phyloP scores from a whole-genome alignment of 2,888 invertebrate genomes.

The Oxyteleia sp. region DNA sequence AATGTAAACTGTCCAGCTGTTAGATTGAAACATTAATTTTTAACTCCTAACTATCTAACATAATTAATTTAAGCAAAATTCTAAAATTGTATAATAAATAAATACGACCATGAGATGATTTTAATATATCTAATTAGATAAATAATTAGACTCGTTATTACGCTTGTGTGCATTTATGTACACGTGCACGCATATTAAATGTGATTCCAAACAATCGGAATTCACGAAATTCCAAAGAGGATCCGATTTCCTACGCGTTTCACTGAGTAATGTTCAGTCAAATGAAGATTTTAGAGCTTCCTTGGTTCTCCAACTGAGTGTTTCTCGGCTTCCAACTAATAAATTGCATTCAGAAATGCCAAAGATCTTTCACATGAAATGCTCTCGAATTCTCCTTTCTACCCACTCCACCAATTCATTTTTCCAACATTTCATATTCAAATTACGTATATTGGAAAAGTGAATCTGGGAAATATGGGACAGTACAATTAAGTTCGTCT shows the following conservation, averaged over 20 bases:
- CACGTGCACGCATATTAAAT: conserved; percentile 49
- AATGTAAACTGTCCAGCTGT: no score
- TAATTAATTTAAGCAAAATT: no score
- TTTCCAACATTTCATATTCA: conserved; percentile 52
- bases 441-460: conserved; percentile 44
- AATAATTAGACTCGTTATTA: conserved; percentile 27
- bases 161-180: conserved; percentile 6
- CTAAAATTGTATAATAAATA: no score
- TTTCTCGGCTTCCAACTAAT: conserved; percentile 61
- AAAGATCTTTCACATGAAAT: conserved; percentile 58
- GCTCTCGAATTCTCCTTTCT: conserved; percentile 33
- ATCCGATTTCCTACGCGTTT: conserved; percentile 61
- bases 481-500: conserved; percentile 18
- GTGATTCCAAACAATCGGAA: conserved; percentile 60
- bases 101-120: no score
- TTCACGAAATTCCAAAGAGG: conserved; percentile 63
- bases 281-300: conserved; percentile 69
- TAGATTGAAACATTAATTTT: no score
- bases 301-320: conserved; percentile 53
- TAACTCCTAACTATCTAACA: no score
- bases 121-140: conserved; percentile 15
- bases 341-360: conserved; percentile 61
- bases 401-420: conserved; percentile 17
- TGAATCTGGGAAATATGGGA: conserved; percentile 25
- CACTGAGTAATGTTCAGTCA: conserved; percentile 61